Evolutionary conservation across 2,888 invertebrate genomes (phyloP).

Genomic region (Venusia cambrica): DNA sequence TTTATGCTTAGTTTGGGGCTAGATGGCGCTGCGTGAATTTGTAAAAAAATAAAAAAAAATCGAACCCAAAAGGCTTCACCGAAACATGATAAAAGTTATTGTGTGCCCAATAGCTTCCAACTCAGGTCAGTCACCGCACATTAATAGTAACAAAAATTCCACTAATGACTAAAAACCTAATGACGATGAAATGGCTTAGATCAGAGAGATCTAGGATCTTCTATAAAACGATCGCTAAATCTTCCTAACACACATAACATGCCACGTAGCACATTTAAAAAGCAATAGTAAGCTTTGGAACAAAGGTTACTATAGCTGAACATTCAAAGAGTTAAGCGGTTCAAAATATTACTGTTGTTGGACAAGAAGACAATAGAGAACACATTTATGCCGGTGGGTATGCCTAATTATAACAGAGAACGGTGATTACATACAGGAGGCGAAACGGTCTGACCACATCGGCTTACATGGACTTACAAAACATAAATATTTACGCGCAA

Average conservation of each 20-base stretch:
- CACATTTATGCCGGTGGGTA: slow-evolving; percentile 54
- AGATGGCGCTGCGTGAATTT: no score
- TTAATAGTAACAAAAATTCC: slow-evolving; percentile 4
- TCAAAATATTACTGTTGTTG: slow-evolving; percentile 36
- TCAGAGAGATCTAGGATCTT: slow-evolving; percentile 29
- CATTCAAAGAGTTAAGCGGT: slow-evolving; percentile 24
- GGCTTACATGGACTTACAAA: slow-evolving; percentile 31
- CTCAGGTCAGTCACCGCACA: no score
- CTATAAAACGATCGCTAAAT: slow-evolving; percentile 29
- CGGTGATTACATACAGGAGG: slow-evolving; percentile 58
- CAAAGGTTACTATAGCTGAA: no score
- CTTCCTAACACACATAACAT: slow-evolving; percentile 69
- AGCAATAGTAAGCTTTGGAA: slow-evolving; percentile 30
- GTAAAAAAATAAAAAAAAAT: no score
- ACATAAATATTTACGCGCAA: slow-evolving; percentile 1
- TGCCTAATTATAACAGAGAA: slow-evolving; percentile 51
- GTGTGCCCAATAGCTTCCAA: no score
- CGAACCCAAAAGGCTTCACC: no score
- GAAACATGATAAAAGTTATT: no score
- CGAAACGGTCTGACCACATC: slow-evolving; percentile 46
- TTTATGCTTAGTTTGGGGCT: no score
- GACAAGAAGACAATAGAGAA: slow-evolving; percentile 43
- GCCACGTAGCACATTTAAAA: slow-evolving; percentile 45
- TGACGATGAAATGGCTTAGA: slow-evolving; percentile 34
- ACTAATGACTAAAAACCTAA: slow-evolving; percentile 24